Base-by-base conservation (phyloP, 2,888 invertebrate genomes). In the Cynaeus angustus region DNA sequence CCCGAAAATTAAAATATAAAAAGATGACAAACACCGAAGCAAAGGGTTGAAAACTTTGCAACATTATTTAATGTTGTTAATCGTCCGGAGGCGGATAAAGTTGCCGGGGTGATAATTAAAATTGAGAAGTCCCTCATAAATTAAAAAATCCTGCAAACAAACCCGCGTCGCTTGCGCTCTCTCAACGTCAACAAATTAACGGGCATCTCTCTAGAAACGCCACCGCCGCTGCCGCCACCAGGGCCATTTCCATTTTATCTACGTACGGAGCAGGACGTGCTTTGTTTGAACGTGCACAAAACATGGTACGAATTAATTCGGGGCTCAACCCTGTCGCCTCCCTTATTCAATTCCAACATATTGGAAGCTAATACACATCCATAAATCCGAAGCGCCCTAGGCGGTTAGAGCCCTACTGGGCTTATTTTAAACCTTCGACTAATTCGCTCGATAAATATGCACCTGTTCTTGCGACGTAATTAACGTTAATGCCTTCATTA, bases 51-150 rank as follows among this genome's bases (percentile, higher is more conserved):
- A 56, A 21, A 50, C 30, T 12, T n/a, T 21, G n/a, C 26, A 16
- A 62, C 52, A 41, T 59, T 59, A 59, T 59, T 45, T 59, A 59
- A 43, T 41, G n/a, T 41, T 43, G 59, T 59, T 59, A 59, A 59
- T 59, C 26, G 46, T 46, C 37, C 45, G 33, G 21, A 30, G 59
- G 45, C 26, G 59, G 45, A 33, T 33, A 28, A 59, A 56, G 56
- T 59, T 45, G 37, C 13, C 9, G 13, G 14, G 37, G 37, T 16
- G 53, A 53, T 53, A 53, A 53, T 53, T 53, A 53, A 53, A 53
- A 53, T 53, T 53, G 53, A 53, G 53, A 53, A 53, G 53, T 33
- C 53, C 28, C 37, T 53, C 50, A 10, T 53, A 53, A 53, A 53
- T 53, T 53, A 53, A 53, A 53, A 53, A 53, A 53, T 50, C 12